phyloP scores from a whole-genome alignment of 1,140 invertebrate genomes.

The Ceratina calcarata region DNA sequence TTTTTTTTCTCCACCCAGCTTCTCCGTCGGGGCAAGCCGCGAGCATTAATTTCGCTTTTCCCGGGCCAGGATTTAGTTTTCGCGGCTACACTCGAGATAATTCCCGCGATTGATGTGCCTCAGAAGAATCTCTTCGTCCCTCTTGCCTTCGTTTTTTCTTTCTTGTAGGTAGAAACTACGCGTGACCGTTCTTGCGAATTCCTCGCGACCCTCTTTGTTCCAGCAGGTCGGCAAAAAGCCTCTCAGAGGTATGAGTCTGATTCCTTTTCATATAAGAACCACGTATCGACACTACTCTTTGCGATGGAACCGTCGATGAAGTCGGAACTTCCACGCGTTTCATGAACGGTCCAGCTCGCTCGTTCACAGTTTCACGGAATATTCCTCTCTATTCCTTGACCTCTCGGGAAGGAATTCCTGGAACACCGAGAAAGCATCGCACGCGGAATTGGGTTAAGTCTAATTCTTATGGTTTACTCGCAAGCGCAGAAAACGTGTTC shows the following conservation, averaged over 20 bases:
- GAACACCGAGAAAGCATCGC: not conserved
- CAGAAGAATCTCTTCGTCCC: not conserved
- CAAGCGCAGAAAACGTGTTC: not conserved
- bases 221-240: constrained; percentile 26
- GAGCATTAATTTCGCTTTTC: constrained; percentile 55
- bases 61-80: constrained; percentile 22
- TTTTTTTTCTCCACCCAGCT: not conserved
- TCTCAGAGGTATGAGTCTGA: constrained; percentile 41
- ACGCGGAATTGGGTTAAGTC: constrained; percentile 16
- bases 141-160: not conserved
- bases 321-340: not conserved
- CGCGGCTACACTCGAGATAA: constrained; percentile 32
- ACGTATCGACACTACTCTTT: constrained; percentile 32
- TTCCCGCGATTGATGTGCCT: constrained; percentile 40
- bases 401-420: not conserved
- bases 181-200: constrained; percentile 4
- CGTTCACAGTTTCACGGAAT: not conserved
- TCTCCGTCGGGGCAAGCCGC: constrained; percentile 14
- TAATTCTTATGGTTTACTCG: constrained; percentile 14
- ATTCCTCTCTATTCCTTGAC: not conserved
- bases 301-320: constrained; percentile 28
- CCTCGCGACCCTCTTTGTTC: constrained; percentile 11
- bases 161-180: not conserved
- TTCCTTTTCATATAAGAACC: constrained; percentile 11
- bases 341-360: not conserved